A percentile compares a stretch with the other conserved stretches of the same genome.
phyloP scores from a whole-genome alignment of 2,113 vertebrate species.

The Pygoscelis adeliae region DNA sequence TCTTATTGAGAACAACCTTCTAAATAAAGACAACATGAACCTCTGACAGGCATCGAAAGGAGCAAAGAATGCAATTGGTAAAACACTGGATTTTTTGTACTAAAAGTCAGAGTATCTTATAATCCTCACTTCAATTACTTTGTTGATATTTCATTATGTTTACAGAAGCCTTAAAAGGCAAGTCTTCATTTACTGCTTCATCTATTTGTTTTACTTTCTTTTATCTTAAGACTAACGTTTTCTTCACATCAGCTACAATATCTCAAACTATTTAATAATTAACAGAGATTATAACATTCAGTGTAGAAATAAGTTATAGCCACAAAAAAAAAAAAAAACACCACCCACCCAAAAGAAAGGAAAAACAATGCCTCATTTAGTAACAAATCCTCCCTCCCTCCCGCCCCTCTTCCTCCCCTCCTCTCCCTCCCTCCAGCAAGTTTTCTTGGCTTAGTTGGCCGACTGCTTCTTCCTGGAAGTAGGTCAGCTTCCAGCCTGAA shows the following conservation, averaged over 20 bases:
- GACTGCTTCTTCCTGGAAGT: constrained; percentile 11
- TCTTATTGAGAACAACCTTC: neutral
- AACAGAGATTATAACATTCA: neutral
- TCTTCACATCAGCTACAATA: neutral
- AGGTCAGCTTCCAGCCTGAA: neutral
- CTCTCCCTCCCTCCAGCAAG: neutral
- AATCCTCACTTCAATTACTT: neutral
- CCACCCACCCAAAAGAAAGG: neutral
- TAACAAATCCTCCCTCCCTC: neutral
- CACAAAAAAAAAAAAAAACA: neutral
- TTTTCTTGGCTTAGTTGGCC: neutral
- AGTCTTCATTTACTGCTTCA: neutral
- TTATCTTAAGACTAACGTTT: neutral
- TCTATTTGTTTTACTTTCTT: neutral
- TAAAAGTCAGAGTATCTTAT: neutral
- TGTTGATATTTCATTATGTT: neutral
- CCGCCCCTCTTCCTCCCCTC: neutral
- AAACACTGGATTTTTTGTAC: neutral
- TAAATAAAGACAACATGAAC: neutral
- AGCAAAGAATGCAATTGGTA: neutral
- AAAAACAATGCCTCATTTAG: neutral
- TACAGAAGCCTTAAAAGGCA: neutral
- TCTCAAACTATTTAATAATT: neutral
- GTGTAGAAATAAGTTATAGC: neutral
- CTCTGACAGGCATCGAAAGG: neutral